Conservation (phyloP, 1,140 invertebrate species). For the Trichogramma pretiosum region DNA sequence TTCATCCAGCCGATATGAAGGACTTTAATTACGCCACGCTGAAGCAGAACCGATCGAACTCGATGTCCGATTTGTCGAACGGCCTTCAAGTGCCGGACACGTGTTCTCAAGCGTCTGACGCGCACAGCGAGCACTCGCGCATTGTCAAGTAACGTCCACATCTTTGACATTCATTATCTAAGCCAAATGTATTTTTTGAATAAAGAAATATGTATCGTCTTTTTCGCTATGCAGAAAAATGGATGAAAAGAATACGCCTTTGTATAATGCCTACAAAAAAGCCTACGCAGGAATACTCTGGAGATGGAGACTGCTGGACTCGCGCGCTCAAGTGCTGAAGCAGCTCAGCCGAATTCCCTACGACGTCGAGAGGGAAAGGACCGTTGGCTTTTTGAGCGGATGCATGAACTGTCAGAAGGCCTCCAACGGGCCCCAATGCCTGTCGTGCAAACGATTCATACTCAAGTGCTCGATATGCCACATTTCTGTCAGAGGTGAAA, state of each 20-base stretch:
- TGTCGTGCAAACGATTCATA: constrained; percentile 59
- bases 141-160: constrained; percentile 33
- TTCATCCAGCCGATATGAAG: constrained; percentile 73
- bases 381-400: constrained; percentile 67
- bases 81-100: constrained; percentile 48
- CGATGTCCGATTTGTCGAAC: constrained; percentile 79
- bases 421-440: constrained; percentile 52
- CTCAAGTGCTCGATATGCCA: constrained; percentile 78
- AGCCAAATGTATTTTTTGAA: background rate
- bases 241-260: constrained; percentile 47
- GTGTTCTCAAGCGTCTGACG: too few species aligned
- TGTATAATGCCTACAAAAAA: constrained; percentile 81
- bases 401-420: constrained; percentile 61
- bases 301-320: constrained; percentile 71
- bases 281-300: constrained; percentile 84
- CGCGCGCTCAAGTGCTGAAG: constrained; percentile 73
- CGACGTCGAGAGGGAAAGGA: constrained; percentile 55
- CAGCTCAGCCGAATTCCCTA: constrained; percentile 52
- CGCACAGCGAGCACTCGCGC: constrained; percentile 28
- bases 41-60: constrained; percentile 74
- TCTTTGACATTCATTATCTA: constrained; percentile 3
- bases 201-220: background rate
- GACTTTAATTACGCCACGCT: constrained; percentile 62
- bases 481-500: constrained; percentile 67
- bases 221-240: constrained; percentile 38